Percentiles rank a stretch among this genome's conserved stretches.
Conservation (phyloP, 2,888 invertebrate genomes). For the Dynastes maya region DNA sequence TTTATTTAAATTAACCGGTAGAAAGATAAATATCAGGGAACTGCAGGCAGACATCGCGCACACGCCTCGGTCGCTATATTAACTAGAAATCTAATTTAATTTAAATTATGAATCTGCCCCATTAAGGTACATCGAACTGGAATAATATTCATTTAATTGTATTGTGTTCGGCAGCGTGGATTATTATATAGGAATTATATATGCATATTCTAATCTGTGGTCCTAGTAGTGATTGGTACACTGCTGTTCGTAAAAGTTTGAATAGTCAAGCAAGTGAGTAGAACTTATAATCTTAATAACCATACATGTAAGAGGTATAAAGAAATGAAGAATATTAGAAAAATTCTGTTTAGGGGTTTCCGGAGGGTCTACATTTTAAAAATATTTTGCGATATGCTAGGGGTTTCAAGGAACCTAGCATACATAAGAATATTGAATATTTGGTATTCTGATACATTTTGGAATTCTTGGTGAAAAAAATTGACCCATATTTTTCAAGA, state of each 20-base stretch:
- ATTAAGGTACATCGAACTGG: slow-evolving; percentile 63
- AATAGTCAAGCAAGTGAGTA: slow-evolving; percentile 39
- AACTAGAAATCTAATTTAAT: slow-evolving; percentile 54
- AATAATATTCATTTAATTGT: slow-evolving; percentile 62
- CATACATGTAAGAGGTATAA: too few species aligned
- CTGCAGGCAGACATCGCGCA: slow-evolving; percentile 35
- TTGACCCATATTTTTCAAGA: too few species aligned
- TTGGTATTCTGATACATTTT: too few species aligned
- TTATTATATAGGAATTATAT: slow-evolving; percentile 58
- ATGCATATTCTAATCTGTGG: slow-evolving; percentile 61
- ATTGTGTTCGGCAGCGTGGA: slow-evolving; percentile 56
- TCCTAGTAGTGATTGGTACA: too few species aligned
- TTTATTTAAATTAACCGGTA: slow-evolving; percentile 54
- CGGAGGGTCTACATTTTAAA: too few species aligned
- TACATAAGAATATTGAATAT: too few species aligned
- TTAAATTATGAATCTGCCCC: slow-evolving; percentile 56
- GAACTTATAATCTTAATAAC: too few species aligned
- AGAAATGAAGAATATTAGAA: too few species aligned
- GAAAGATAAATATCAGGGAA: slow-evolving; percentile 53
- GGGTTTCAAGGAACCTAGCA: too few species aligned
- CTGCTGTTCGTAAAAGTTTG: slow-evolving; percentile 14
- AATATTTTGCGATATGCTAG: too few species aligned
- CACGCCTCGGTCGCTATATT: not conserved
- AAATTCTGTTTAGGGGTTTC: too few species aligned
- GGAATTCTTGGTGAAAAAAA: too few species aligned